Evolutionary conservation across 1,140 invertebrate species (phyloP).

Genomic region (Lethrus apterus): DNA sequence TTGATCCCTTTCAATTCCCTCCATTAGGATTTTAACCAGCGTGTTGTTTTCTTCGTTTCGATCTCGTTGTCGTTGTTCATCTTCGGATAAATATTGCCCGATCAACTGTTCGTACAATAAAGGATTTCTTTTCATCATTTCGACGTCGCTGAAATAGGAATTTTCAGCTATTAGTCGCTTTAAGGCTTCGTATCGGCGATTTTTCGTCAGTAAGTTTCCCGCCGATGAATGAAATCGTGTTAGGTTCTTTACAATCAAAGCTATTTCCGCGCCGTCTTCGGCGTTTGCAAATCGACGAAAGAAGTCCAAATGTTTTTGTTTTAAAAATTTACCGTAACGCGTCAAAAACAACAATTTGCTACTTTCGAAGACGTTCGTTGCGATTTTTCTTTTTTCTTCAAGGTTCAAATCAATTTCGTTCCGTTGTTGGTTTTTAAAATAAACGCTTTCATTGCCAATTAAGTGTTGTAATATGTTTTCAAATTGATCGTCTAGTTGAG

Average conservation of each 20-base stretch:
- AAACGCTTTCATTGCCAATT: constrained; percentile 24
- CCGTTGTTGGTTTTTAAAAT: constrained; percentile 55
- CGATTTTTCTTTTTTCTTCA: constrained; percentile 63
- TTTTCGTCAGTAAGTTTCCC: constrained; percentile 57
- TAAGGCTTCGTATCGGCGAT: constrained; percentile 76
- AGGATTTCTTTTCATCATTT: constrained; percentile 89
- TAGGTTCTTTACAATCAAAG: constrained; percentile 53
- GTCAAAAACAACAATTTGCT: constrained; percentile 62
- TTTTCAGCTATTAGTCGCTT: constrained; percentile 63
- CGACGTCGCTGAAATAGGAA: constrained; percentile 80
- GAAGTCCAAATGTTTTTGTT: constrained; percentile 56
- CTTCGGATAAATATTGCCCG: constrained; percentile 71
- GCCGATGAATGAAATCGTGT: constrained; percentile 47
- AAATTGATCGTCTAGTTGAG: constrained; percentile 4
- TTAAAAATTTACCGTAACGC: constrained; percentile 69
- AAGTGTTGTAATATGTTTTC: constrained; percentile 26
- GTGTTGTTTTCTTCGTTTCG: constrained; percentile 49
- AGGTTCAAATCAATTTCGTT: constrained; percentile 62
- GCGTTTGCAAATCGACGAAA: constrained; percentile 47
- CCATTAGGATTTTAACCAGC: constrained; percentile 60
- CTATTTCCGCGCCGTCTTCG: constrained; percentile 50
- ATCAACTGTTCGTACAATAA: constrained; percentile 82
- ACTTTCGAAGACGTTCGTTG: constrained; percentile 54
- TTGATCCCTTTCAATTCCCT: constrained; percentile 56
- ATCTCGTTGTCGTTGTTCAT: constrained; percentile 62